Evolutionary conservation across 2,113 vertebrate species (phyloP).

Genomic region (Engraulis encrasicolus): DNA sequence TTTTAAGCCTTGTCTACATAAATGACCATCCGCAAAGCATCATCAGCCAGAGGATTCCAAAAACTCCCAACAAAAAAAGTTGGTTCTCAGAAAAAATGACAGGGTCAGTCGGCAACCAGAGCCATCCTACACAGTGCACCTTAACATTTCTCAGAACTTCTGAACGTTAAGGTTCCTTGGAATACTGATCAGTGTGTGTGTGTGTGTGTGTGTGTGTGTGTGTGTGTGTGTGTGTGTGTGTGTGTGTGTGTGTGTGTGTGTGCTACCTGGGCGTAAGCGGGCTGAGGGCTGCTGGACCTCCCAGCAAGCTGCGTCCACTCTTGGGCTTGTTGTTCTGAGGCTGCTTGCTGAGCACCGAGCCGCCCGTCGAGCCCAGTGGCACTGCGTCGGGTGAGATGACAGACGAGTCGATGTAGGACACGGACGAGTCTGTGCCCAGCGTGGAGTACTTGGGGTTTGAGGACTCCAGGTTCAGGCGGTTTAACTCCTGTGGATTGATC

Average conservation of each 20-base stretch:
- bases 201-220: too few species aligned
- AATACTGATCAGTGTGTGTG: too few species aligned
- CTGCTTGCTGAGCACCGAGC: slow-evolving; percentile 89
- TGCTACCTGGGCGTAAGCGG: slow-evolving; percentile 96
- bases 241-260: slow-evolving; percentile 61
- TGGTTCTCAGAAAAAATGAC: too few species aligned
- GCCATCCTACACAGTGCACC: too few species aligned
- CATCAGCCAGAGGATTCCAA: too few species aligned
- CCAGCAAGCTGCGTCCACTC: slow-evolving; percentile 90
- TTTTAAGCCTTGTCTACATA: too few species aligned
- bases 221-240: not conserved
- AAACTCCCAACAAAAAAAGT: too few species aligned
- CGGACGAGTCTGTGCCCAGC: slow-evolving; percentile 88
- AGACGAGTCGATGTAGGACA: slow-evolving; percentile 95
- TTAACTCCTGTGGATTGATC: slow-evolving; percentile 97
- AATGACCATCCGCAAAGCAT: too few species aligned
- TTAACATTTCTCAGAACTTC: too few species aligned
- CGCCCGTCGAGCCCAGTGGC: slow-evolving; percentile 85
- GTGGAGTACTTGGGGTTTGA: slow-evolving; percentile 90
- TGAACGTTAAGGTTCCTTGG: too few species aligned
- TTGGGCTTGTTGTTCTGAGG: slow-evolving; percentile 96
- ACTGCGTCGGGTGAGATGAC: slow-evolving; percentile 92
- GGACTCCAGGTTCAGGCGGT: slow-evolving; percentile 96
- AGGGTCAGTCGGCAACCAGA: too few species aligned
- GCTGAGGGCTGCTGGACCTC: slow-evolving; percentile 89